phyloP scores from a whole-genome alignment of 1,140 invertebrate genomes.

The Brachionus koreanus region DNA sequence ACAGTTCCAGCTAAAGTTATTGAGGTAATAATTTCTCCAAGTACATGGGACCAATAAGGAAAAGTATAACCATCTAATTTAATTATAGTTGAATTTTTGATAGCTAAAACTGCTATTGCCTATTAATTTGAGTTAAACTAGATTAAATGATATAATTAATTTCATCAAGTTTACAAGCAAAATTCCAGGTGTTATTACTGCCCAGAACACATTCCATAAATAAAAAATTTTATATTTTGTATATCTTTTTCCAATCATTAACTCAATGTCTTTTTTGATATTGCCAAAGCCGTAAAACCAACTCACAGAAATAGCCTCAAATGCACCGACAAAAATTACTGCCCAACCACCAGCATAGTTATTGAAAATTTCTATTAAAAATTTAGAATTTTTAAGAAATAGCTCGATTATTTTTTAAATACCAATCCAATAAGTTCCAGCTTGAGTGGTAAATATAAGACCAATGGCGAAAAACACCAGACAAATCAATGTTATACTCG shows the following conservation, averaged over 20 bases:
- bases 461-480: conserved; percentile 65
- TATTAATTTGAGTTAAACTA: not conserved
- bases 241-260: conserved; percentile 23
- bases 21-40: conserved; percentile 5
- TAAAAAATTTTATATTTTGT: conserved; percentile 35
- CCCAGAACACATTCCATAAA: conserved; percentile 31
- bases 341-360: conserved; percentile 69
- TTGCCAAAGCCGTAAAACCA: conserved; percentile 67
- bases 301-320: conserved; percentile 70
- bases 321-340: conserved; percentile 69
- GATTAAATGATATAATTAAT: not conserved
- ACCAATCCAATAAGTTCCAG: conserved; percentile 40
- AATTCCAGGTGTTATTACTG: conserved; percentile 21
- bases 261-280: not conserved
- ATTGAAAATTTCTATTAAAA: conserved; percentile 70
- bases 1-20: conserved; percentile 16
- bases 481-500: conserved; percentile 64
- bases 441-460: conserved; percentile 58
- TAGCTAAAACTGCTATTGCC: not conserved
- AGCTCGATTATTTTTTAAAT: not conserved
- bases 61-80: not conserved
- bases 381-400: conserved; percentile 60
- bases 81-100: not conserved
- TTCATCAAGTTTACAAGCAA: conserved; percentile 5
- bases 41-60: conserved; percentile 29